phyloP scores from a whole-genome alignment of 2,113 vertebrate genomes.

The Protomyctophum bolini region DNA sequence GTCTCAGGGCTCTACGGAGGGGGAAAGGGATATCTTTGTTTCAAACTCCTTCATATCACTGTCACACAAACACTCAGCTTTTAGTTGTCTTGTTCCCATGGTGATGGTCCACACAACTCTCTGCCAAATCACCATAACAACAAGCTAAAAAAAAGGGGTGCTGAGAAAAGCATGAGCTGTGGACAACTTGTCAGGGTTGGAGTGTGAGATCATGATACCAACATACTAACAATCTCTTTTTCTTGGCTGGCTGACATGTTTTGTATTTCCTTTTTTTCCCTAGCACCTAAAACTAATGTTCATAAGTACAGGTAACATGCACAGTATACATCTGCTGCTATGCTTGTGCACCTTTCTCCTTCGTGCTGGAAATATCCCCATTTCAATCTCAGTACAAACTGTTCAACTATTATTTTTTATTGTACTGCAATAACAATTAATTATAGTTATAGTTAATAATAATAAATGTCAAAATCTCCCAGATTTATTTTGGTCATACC shows the following conservation, averaged over 20 bases:
- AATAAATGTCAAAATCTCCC: too few relatives aligned
- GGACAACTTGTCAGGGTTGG: constrained; percentile 34
- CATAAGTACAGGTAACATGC: too few relatives aligned
- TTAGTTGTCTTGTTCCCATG: constrained; percentile 68
- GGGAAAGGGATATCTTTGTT: constrained; percentile 63
- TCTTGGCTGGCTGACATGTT: not conserved
- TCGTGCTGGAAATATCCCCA: too few relatives aligned
- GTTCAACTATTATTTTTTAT: not conserved
- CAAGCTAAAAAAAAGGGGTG: constrained; percentile 47
- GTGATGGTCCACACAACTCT: constrained; percentile 58
- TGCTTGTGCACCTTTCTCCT: too few relatives aligned
- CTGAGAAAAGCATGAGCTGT: constrained; percentile 32
- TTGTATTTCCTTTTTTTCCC: too few relatives aligned
- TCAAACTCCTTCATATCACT: constrained; percentile 57
- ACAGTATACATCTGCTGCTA: too few relatives aligned
- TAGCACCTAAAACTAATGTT: too few relatives aligned
- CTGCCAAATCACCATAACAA: constrained; percentile 73
- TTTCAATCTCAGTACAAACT: too few relatives aligned
- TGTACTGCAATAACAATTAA: too few relatives aligned
- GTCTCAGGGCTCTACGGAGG: constrained; percentile 21
- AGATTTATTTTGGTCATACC: too few relatives aligned
- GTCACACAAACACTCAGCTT: constrained; percentile 54
- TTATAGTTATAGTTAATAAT: too few relatives aligned
- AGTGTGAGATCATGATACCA: constrained; percentile 27
- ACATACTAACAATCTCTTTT: constrained; percentile 32